phyloP scores from a whole-genome alignment of 2,797 vertebrate species.

The Capromys pilorides region DNA sequence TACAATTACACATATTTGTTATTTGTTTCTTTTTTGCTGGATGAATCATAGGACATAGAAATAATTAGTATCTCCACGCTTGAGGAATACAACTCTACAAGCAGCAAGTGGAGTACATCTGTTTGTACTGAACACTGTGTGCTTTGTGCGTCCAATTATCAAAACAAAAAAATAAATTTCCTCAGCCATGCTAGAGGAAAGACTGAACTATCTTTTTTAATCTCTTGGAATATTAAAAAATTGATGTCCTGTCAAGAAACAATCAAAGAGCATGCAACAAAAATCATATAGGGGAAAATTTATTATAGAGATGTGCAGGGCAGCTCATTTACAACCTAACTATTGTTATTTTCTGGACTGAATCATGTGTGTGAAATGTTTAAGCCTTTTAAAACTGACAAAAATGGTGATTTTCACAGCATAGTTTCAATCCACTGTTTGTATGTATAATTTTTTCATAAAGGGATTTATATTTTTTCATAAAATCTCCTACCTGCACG shows the following conservation, averaged over 20 bases:
- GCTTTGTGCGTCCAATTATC: background rate
- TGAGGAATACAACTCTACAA: background rate
- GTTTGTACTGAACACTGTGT: background rate
- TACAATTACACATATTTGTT: rapidly evolving
- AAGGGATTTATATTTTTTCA: background rate
- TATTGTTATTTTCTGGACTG: background rate
- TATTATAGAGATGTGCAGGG: background rate
- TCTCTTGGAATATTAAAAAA: conserved; percentile 58
- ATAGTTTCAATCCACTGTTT: conserved; percentile 1
- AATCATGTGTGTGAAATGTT: background rate
- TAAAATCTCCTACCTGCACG: rapidly evolving
- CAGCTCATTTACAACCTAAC: background rate
- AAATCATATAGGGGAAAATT: background rate
- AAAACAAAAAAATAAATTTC: conserved; percentile 58
- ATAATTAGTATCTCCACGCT: background rate
- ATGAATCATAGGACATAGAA: background rate
- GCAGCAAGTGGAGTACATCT: background rate
- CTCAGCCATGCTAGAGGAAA: conserved; percentile 32
- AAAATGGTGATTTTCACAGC: conserved; percentile 39
- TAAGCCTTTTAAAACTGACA: background rate
- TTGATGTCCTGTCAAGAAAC: conserved; percentile 39
- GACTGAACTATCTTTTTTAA: conserved; percentile 52
- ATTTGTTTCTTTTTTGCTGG: background rate
- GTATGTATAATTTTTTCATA: background rate
- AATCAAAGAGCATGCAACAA: background rate